A percentile compares a stretch with the other conserved stretches of the same genome.
phyloP scores from a whole-genome alignment of 2,113 vertebrate species.

The Tychaedon coryphoeus region DNA sequence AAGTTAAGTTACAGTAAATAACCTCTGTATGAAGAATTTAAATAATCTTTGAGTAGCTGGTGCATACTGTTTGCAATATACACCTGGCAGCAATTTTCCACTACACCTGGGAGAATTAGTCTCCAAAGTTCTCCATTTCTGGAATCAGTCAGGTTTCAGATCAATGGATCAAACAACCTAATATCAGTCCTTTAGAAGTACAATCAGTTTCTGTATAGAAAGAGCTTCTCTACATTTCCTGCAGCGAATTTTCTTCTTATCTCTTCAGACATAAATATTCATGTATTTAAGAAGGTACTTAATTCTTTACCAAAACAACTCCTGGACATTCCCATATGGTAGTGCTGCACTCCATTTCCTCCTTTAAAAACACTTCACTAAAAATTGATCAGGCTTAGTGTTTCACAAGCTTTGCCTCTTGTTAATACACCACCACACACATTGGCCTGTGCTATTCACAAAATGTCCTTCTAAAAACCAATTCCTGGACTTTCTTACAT shows the following conservation, averaged over 20 bases:
- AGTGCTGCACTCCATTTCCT: neutral
- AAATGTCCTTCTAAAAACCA: neutral
- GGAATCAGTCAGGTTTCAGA: neutral
- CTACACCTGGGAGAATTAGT: neutral
- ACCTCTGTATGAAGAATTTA: neutral
- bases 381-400: neutral
- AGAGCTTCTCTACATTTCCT: neutral
- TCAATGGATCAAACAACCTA: neutral
- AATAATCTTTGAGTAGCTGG: neutral
- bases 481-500: neutral
- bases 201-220: neutral
- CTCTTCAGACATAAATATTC: neutral
- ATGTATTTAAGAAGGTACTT: neutral
- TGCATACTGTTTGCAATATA: neutral
- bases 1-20: neutral
- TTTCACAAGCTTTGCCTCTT: neutral
- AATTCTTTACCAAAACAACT: neutral
- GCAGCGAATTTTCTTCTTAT: neutral
- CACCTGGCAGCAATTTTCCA: neutral
- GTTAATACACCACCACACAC: neutral
- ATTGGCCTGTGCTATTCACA: neutral
- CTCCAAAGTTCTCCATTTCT: neutral
- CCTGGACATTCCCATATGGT: neutral
- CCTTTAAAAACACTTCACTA: neutral
- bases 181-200: neutral